Percentiles rank a stretch among this genome's conserved stretches.
These are phyloP conservation scores for Climacteris rufus DNA, from an alignment of 2,113 vertebrate species.

Conservation along the genomic window DNA sequence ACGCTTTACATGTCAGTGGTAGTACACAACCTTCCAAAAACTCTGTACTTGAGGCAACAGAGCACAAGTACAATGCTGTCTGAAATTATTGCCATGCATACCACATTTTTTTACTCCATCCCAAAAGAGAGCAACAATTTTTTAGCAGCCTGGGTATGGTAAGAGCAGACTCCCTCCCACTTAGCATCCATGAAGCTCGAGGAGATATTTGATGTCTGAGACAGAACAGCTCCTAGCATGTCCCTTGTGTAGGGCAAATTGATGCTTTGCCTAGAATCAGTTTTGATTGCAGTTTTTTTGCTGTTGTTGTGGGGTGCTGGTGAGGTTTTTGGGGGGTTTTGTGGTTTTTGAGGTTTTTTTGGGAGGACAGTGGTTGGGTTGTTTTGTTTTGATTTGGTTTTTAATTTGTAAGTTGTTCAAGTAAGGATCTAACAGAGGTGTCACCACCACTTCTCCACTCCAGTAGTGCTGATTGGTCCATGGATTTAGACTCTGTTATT, in stretches of 20 bases:
- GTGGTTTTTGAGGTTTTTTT: rapidly evolving
- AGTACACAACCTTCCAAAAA: neutral
- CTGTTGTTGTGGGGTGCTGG: neutral
- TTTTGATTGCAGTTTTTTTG: neutral
- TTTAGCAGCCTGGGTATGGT: neutral
- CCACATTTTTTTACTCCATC: neutral
- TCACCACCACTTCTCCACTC: neutral
- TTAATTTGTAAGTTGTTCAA: neutral
- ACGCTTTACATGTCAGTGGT: neutral
- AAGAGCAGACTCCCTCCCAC: neutral
- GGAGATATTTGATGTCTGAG: neutral
- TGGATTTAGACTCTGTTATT: neutral
- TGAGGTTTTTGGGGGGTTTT: neutral
- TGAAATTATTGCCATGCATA: neutral
- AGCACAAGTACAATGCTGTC: neutral
- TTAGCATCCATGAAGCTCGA: neutral
- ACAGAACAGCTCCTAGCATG: neutral
- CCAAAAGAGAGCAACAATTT: neutral
- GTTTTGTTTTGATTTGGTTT: neutral
- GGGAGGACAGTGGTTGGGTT: neutral
- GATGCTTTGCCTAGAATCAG: rapidly evolving
- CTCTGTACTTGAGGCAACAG: neutral
- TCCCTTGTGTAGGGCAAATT: neutral
- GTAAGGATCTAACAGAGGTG: neutral
- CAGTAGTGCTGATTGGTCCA: neutral